phyloP scores from a whole-genome alignment of 2,797 vertebrate species.

The Luscinia megarhynchos region DNA sequence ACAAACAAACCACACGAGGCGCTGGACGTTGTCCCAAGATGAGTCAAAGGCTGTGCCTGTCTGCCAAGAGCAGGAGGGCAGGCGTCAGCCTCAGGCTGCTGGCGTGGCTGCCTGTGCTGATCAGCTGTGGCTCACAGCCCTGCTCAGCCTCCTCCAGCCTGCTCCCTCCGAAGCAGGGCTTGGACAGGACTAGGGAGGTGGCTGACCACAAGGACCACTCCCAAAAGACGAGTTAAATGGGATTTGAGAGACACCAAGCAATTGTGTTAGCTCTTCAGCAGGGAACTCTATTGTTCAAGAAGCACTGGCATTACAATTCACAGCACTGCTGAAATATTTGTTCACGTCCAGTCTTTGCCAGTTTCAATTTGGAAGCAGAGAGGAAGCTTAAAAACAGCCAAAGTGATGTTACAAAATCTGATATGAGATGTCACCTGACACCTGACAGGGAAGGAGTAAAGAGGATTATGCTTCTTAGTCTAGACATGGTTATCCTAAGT shows the following conservation, averaged over 20 bases:
- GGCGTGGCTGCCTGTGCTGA: rapidly evolving
- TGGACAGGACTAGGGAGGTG: rapidly evolving
- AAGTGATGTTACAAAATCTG: not conserved
- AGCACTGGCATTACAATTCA: not conserved
- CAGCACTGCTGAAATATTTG: not conserved
- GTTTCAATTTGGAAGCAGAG: not conserved
- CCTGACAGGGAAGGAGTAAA: not conserved
- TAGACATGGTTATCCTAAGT: not conserved
- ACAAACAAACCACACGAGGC: not conserved
- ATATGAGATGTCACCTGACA: not conserved
- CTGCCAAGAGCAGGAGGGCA: not conserved
- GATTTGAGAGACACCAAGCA: not conserved
- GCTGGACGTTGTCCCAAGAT: not conserved
- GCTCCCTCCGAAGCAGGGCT: not conserved
- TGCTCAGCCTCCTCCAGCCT: not conserved
- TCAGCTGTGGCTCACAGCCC: not conserved
- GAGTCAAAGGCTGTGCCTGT: not conserved
- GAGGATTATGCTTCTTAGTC: not conserved
- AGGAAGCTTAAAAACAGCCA: not conserved
- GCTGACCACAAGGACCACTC: not conserved
- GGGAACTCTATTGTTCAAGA: not conserved
- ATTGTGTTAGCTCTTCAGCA: not conserved
- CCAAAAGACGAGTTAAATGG: not conserved
- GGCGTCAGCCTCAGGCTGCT: not conserved
- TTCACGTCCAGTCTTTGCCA: not conserved